Evolutionary conservation across 2,888 invertebrate species (phyloP).

Genomic region (Xestia c-nigrum): DNA sequence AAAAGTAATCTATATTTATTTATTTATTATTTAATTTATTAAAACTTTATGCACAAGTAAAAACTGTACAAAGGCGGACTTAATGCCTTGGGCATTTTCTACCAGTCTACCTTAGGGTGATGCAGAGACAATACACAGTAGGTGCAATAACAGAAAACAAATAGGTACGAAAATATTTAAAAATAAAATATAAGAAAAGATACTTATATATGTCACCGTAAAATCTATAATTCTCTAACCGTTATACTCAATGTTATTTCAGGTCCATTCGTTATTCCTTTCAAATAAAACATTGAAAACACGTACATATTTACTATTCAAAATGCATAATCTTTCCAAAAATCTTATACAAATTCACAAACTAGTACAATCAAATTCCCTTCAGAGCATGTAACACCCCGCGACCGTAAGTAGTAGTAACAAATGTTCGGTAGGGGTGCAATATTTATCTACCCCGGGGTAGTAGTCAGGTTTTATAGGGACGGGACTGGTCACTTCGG

Average conservation of each 20-base stretch:
- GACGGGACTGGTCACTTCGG: constrained; percentile 88
- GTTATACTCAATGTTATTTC: background rate
- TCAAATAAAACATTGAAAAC: background rate
- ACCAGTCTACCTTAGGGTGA: too few species aligned
- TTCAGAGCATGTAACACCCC: constrained; percentile 56
- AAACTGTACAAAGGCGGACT: too few species aligned
- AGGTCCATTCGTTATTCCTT: background rate
- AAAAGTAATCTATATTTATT: too few species aligned
- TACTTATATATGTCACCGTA: too few species aligned
- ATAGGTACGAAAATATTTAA: too few species aligned
- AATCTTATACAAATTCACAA: constrained; percentile 24
- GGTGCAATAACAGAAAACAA: too few species aligned
- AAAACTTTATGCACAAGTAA: too few species aligned
- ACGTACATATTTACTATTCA: background rate
- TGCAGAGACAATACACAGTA: too few species aligned
- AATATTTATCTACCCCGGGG: constrained; percentile 84
- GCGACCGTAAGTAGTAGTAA: constrained; percentile 67
- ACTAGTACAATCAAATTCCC: constrained; percentile 73
- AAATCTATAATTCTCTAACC: background rate
- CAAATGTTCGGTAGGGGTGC: constrained; percentile 73
- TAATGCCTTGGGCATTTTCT: too few species aligned
- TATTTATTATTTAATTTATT: too few species aligned
- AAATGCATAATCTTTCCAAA: background rate
- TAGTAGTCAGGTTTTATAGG: constrained; percentile 86
- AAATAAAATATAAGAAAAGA: too few species aligned